These are phyloP conservation scores for Pomacea canaliculata DNA, from an alignment of 2,888 invertebrate species.

Conservation along the genomic window DNA sequence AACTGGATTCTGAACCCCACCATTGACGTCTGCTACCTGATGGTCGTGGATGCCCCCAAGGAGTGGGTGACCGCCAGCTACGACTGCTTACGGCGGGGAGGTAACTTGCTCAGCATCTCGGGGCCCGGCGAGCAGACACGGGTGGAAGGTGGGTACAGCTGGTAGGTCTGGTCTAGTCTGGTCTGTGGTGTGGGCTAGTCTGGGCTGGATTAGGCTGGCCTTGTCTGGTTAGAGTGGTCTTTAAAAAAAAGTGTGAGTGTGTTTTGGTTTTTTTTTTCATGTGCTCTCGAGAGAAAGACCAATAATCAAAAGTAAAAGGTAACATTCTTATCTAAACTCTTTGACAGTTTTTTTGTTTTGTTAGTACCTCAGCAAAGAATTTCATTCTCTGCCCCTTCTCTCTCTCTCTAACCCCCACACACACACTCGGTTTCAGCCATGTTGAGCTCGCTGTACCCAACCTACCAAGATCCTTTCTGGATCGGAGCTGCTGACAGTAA, in stretches of 20 bases:
- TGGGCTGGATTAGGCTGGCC: background rate
- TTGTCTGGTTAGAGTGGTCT: too few relatives aligned
- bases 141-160: conserved; percentile 41
- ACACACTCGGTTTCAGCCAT: conserved; percentile 35
- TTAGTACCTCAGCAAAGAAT: too few relatives aligned
- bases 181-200: background rate
- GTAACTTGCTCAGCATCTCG: conserved; percentile 44
- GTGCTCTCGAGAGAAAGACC: background rate
- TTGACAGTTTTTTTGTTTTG: too few relatives aligned
- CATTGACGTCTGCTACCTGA: conserved; percentile 47
- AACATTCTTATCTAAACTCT: too few relatives aligned
- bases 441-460: conserved; percentile 40
- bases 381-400: background rate
- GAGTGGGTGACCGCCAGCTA: conserved; percentile 45
- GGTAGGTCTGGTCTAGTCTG: background rate
- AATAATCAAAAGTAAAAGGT: too few relatives aligned
- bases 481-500: conserved; percentile 53
- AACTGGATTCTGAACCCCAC: conserved; percentile 44
- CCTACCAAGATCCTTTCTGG: conserved; percentile 47
- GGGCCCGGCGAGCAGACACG: conserved; percentile 51
- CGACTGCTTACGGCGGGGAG: conserved; percentile 44
- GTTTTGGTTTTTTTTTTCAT: background rate
- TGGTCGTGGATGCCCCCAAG: conserved; percentile 40
- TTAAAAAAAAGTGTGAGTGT: background rate
- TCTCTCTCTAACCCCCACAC: too few relatives aligned